Evolutionary conservation across 2,113 vertebrate species (phyloP), one percentile per base, ranked within the genome.

Genomic region (Oreochromis niloticus): DNA sequence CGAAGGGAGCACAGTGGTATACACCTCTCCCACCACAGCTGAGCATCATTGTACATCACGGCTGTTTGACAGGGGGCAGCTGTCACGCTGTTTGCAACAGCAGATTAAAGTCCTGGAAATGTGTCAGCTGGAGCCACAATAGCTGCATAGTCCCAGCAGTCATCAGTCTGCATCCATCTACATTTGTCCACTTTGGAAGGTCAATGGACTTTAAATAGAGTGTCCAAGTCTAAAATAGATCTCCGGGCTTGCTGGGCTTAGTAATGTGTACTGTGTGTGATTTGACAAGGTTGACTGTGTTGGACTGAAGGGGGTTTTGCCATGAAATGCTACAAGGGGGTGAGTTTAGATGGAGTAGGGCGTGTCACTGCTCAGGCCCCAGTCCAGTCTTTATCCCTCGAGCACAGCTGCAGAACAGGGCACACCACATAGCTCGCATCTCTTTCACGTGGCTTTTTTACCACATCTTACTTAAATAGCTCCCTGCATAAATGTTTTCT

Each of bases 21-120:
- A 66, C 61, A 85, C 89, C 34, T 27, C 30, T 84, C 75, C 54
- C 61, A 82, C 66, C 63, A 30, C 54, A 87, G 52, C 73, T 80
- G 73, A 79, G 68, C 14, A 57, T 83, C 46, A 59, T 57, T 32
- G 52, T 91, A 91, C 90, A 66, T 84, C 89, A 59, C 22, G 84
- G 57, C 87, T 90, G 84, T 88, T 88, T 87, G 87, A 81, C 43
- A 61, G 82, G 83, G 19, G 87, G 90, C 95, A 96, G 95, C 95
- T 96, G 95, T 93, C 89, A 78, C 27, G 12, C 57, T 66, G 56
- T 46, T 61, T 75, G 83, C 30, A 41, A 88, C 78, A 83, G 85
- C 89, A 91, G 93, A 94, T 94, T 91, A 91, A 93, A 92, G 80
- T 16, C 30, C 82, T 89, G 93, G 88, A 73, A n/a, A 3, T 2